phyloP scores from a whole-genome alignment of 1,140 invertebrate genomes.

The Drosophila paulistorum region DNA sequence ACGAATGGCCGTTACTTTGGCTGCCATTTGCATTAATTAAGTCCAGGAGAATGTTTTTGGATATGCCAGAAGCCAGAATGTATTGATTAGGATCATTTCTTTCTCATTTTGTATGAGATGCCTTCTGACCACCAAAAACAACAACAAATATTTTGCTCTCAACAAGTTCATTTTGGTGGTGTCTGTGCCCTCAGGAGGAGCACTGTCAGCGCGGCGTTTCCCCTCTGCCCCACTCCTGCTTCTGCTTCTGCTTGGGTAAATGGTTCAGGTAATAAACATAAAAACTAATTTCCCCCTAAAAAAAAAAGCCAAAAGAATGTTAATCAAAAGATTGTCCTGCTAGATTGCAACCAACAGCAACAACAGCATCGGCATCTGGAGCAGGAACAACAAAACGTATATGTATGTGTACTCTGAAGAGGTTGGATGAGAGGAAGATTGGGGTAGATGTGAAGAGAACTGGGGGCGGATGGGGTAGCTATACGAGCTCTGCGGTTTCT shows the following conservation, averaged over 20 bases:
- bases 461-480: slow-evolving; percentile 20
- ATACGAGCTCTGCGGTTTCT: slow-evolving; percentile 69
- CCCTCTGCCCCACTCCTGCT: not conserved
- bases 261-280: slow-evolving; percentile 80
- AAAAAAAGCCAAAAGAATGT: slow-evolving; percentile 61
- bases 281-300: slow-evolving; percentile 80
- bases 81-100: slow-evolving; percentile 74
- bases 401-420: slow-evolving; percentile 33
- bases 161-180: slow-evolving; percentile 66
- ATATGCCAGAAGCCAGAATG: slow-evolving; percentile 43
- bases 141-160: slow-evolving; percentile 38
- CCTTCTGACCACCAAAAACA: slow-evolving; percentile 24
- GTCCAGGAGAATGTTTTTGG: slow-evolving; percentile 24
- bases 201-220: slow-evolving; percentile 45
- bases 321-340: slow-evolving; percentile 81
- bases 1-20: slow-evolving; percentile 45
- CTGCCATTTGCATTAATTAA: slow-evolving; percentile 76
- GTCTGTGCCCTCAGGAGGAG: slow-evolving; percentile 23
- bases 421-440: not conserved
- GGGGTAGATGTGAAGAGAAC: not conserved
- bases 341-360: slow-evolving; percentile 68
- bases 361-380: slow-evolving; percentile 31
- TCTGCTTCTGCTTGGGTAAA: slow-evolving; percentile 39
- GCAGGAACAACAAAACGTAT: slow-evolving; percentile 11
- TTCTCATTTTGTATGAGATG: slow-evolving; percentile 28